Base-by-base conservation (phyloP, 2,888 invertebrate genomes). In the Leptinotarsa peninsularis region DNA sequence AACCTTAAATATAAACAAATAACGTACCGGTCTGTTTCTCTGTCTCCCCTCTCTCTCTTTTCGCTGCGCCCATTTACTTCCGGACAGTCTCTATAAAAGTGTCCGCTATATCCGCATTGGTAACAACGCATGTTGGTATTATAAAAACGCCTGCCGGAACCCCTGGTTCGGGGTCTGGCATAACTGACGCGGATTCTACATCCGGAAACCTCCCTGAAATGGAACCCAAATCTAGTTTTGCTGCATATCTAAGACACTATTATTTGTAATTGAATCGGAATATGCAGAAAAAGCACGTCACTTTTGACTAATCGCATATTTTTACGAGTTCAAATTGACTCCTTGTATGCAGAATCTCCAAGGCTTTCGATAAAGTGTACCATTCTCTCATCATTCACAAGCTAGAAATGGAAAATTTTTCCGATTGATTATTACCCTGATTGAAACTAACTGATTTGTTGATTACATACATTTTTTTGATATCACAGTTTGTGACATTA, bases 61-160 rank as follows among this genome's bases (percentile, higher is more conserved):
- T 81, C 83, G 67, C 83, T 84, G 50, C 87, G 85, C 49, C 87
- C 87, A 72, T 86, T 87, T 78, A 88, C 81, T 72, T 89, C 89
- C 0, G 89, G 89, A 80, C 91, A 91, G 82, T 91, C 91, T 72
- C 91, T 84, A 72, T 91, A 91, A 84, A 91, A 91, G 82, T 91
- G 91, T 14, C 91, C 91, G 52, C 89, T 87, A 78, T 90, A 90
- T 17, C 91, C 91, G 83, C 91, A 91, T 81, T 91, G 90, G 83
- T 91, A 91, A 84, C 91, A 91, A 54, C 91, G 84, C 88, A 91
- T 88, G 81, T 90, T 90, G 67, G 90, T 90, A 81, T 91, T 91
- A 85, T 90, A 91, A 75, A 89, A 89, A 66, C 89, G 83, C 56
- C 89, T 83, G 5, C 90, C 89, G 17, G 88, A 87, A 18, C 90